Base-by-base conservation (phyloP, 2,797 vertebrate species). In the Pangasius mekongensis region DNA sequence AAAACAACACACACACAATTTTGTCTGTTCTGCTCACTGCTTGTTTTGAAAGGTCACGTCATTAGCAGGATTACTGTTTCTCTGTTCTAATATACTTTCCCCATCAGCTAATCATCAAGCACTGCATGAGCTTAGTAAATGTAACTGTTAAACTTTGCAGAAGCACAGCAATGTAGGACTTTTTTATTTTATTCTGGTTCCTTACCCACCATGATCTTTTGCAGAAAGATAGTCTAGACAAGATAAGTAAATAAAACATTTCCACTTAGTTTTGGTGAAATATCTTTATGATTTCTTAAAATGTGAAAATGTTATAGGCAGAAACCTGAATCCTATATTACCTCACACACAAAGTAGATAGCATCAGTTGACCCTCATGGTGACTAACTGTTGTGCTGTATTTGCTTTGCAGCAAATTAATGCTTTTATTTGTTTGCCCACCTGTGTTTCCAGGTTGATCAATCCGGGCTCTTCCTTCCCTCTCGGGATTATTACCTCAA, bases 401-500 rank as follows among this genome's bases (percentile, higher is more conserved):
- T 66, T 83, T 58, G 18, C 30, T 58, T 81, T 81, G 56, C 24
- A 62, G 76, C n/a, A 9, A 33, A 20, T 27, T 43, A 67, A 30
- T 84, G 58, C 47, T 83, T 24, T 56, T 36, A 10, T 22, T 60
- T 69, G 52, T 39, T 27, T 43, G 66, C 3, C 49, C 1, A 10
- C 71, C 22, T 90, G 67, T 84, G 60, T 88, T 84, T 90, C 0
- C 92, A 99, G 98, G 96, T 99, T 92, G 98, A 99, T 94, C 98
- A 99, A 90, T 98, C 98, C 0, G 98, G 98, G 66, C 97, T 99
- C 74, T 98, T 98, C 93, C 96, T 99, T 76, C 98, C 98, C 0
- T 99, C 98, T 83, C 96, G 98, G 82, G 98, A 99, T 92, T 99
- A 99, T 96, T 99, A 99, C 94, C 96, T 99, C 91, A 99, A 99